phyloP scores from a whole-genome alignment of 2,113 vertebrate genomes.

The Caretta caretta region DNA sequence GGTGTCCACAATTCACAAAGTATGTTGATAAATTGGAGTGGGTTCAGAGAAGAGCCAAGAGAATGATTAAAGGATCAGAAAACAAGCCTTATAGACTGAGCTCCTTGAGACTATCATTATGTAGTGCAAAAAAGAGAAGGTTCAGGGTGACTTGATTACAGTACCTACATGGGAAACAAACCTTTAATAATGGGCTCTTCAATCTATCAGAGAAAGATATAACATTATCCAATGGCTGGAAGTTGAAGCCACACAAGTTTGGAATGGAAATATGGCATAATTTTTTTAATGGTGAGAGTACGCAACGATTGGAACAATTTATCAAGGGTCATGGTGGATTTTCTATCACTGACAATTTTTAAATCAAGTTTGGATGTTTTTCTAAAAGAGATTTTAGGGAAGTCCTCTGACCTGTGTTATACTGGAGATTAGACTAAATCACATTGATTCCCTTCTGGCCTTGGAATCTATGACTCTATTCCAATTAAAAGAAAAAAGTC shows the following conservation, averaged over 20 bases:
- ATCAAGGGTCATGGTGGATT: background rate
- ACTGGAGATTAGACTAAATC: background rate
- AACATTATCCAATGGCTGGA: background rate
- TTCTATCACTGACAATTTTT: background rate
- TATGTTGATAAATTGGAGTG: background rate
- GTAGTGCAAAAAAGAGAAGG: background rate
- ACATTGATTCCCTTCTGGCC: background rate
- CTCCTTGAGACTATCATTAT: background rate
- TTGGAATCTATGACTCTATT: background rate
- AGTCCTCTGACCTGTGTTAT: background rate
- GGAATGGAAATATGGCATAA: background rate
- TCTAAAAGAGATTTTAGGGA: background rate
- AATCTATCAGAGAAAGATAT: background rate
- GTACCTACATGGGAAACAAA: background rate
- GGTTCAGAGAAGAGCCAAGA: background rate
- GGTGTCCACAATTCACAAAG: too few species aligned
- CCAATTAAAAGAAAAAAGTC: background rate
- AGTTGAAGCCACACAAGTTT: background rate
- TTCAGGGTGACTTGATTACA: background rate
- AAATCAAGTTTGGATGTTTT: background rate
- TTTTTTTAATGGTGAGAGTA: background rate
- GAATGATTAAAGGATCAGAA: background rate
- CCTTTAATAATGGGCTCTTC: background rate
- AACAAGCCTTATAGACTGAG: background rate
- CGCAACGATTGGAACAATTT: background rate